Evolutionary conservation across 2,888 invertebrate genomes (phyloP).

Genomic region (Athalia cordata): DNA sequence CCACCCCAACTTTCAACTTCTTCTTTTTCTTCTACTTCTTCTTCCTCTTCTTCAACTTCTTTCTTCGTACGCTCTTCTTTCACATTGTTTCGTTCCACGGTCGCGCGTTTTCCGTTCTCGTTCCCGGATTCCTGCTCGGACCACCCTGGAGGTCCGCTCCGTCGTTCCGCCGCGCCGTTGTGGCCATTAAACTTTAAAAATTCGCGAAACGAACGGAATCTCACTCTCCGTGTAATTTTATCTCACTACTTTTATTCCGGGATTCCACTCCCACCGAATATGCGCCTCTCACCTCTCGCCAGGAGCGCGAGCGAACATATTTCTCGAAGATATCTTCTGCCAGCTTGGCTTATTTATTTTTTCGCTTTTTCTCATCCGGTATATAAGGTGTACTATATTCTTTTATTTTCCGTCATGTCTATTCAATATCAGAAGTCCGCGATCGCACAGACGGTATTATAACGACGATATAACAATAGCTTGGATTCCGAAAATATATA

Average conservation of each 20-base stretch:
- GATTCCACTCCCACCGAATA: not conserved
- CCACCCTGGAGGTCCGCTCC: not conserved
- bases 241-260: conserved; percentile 28
- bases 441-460: conserved; percentile 18
- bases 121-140: conserved; percentile 24
- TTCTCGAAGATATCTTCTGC: not conserved
- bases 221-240: conserved; percentile 20
- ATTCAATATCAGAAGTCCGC: conserved; percentile 34
- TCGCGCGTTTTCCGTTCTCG: conserved; percentile 22
- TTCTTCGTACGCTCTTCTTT: not conserved
- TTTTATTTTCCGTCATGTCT: conserved; percentile 8
- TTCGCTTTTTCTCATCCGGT: not conserved
- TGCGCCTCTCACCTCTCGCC: not conserved
- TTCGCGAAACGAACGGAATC: conserved; percentile 31
- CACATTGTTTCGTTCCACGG: conserved; percentile 44
- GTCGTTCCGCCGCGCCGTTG: not conserved
- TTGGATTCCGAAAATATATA: conserved; percentile 36
- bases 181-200: conserved; percentile 40
- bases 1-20: conserved; percentile 14
- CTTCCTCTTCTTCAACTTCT: not conserved
- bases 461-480: conserved; percentile 34
- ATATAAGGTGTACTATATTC: not conserved
- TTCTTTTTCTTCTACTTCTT: conserved; percentile 1
- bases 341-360: not conserved
- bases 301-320: not conserved